Base-by-base conservation (phyloP, 2,797 vertebrate species). In the Hapalemur alaotrensis region DNA sequence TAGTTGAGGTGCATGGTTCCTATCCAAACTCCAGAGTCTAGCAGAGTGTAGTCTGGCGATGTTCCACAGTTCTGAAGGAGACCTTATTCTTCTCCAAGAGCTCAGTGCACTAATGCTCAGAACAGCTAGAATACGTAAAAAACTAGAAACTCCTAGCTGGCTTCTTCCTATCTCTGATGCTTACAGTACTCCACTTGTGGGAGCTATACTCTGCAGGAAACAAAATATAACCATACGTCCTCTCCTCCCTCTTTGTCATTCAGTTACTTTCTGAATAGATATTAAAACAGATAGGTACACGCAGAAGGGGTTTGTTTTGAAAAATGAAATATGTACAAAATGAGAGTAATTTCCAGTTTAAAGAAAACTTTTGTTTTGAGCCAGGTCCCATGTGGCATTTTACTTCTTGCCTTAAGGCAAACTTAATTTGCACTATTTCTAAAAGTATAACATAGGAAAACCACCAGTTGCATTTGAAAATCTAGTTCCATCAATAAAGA, bases 391-490 rank as follows among this genome's bases (percentile, higher is more conserved):
- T 5, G 35, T 2, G 41, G 43, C 48, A 14, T 87, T 96, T 48
- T 28, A 86, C 3, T 35, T 69, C 2, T n/a, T 35, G 28, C 69
- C 80, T 83, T 41, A 73, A 43, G 46, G 63, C 12, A 72, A 43
- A 12, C 28, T 57, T 18, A 30, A 15, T 79, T 48, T 84, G 76
- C 11, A 89, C 38, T 72, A 20, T 35, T 86, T 95, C 28, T 8
- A 57, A 70, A 59, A 95, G 43, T 35, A 32, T 0, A 54, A 50
- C 18, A 76, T 11, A 70, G 13, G 48, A 23, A 79, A 90, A 9
- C 35, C 13, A 83, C 20, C 17, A 89, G 38, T 7, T 87, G 10
- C 15, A 57, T 23, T 94, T 41, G 50, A 78, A 94, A 95, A 81
- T 22, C 11, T 2, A 65, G 10, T 46, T 76, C 32, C 14, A 90